Evolutionary conservation across 2,797 vertebrate genomes (phyloP).

Genomic region (Acipenser oxyrinchus): DNA sequence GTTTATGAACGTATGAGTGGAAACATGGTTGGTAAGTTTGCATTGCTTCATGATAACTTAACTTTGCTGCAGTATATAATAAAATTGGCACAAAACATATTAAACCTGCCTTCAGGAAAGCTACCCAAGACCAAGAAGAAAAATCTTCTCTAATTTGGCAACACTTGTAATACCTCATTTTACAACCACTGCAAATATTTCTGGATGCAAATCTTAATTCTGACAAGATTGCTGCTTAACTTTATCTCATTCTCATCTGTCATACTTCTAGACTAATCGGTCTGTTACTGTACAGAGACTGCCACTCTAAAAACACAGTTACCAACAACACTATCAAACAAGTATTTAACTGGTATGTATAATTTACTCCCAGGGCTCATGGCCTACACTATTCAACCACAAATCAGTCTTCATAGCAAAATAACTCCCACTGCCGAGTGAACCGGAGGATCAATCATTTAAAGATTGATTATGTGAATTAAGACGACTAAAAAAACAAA

Average conservation of each 20-base stretch:
- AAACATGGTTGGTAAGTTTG: too few species aligned
- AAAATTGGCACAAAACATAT: too few species aligned
- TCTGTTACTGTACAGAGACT: slow-evolving; percentile 7
- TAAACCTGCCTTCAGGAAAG: too few species aligned
- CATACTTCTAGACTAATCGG: slow-evolving; percentile 3
- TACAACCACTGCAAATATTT: neutral
- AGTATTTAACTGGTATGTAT: slow-evolving; percentile 12
- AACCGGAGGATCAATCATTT: slow-evolving; percentile 4
- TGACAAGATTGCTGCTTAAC: slow-evolving; percentile 2
- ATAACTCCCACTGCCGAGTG: slow-evolving; percentile 7
- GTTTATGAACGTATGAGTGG: too few species aligned
- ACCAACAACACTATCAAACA: neutral
- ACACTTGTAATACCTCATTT: neutral
- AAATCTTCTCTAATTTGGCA: too few species aligned
- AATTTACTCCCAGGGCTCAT: slow-evolving; percentile 6
- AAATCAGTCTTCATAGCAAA: slow-evolving; percentile 9
- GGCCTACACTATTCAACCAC: slow-evolving; percentile 9
- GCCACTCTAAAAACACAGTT: slow-evolving; percentile 10
- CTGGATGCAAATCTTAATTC: slow-evolving; percentile 6
- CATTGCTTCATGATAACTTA: neutral
- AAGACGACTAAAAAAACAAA: slow-evolving; percentile 11
- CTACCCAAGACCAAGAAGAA: too few species aligned
- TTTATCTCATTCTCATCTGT: slow-evolving; percentile 6
- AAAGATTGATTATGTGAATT: slow-evolving; percentile 15
- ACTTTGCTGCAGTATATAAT: neutral